These are phyloP conservation scores for Sphaeridia pumilis DNA, from an alignment of 2,888 invertebrate species.

Conservation along the genomic window DNA sequence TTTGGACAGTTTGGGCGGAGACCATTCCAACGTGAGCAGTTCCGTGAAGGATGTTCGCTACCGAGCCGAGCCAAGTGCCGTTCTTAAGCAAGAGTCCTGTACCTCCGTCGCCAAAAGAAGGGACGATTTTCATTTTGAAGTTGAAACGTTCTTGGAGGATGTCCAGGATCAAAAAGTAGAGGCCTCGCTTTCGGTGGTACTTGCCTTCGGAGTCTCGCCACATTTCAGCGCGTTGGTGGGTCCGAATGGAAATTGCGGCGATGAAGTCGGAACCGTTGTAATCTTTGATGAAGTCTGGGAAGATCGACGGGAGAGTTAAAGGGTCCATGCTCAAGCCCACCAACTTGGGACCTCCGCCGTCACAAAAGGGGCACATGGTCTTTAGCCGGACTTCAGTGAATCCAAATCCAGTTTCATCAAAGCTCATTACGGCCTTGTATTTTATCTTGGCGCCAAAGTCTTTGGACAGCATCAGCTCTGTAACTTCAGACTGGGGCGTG, in stretches of 20 bases:
- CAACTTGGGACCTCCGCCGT: not conserved
- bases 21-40: slow-evolving; percentile 26
- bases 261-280: slow-evolving; percentile 4
- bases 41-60: slow-evolving; percentile 20
- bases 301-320: not conserved
- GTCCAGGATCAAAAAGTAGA: slow-evolving; percentile 20
- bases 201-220: slow-evolving; percentile 6
- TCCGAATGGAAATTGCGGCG: slow-evolving; percentile 3
- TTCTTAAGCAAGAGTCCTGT: slow-evolving; percentile 17
- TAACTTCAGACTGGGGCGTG: not conserved
- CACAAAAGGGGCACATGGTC: not conserved
- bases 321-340: not conserved
- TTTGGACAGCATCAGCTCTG: not conserved
- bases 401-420: not conserved
- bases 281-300: slow-evolving; percentile 2
- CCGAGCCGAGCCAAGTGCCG: slow-evolving; percentile 26
- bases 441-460: slow-evolving; percentile 7
- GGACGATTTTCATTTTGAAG: slow-evolving; percentile 21
- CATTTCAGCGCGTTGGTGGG: slow-evolving; percentile 1
- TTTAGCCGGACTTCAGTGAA: not conserved
- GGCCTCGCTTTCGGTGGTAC: slow-evolving; percentile 20
- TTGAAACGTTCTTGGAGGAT: slow-evolving; percentile 18
- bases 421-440: not conserved
- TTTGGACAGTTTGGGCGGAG: slow-evolving; percentile 16
- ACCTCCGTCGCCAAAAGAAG: slow-evolving; percentile 25